Evolutionary conservation across 2,797 vertebrate genomes (phyloP), one percentile per base, ranked within the genome.

Genomic region (Aplochiton taeniatus): DNA sequence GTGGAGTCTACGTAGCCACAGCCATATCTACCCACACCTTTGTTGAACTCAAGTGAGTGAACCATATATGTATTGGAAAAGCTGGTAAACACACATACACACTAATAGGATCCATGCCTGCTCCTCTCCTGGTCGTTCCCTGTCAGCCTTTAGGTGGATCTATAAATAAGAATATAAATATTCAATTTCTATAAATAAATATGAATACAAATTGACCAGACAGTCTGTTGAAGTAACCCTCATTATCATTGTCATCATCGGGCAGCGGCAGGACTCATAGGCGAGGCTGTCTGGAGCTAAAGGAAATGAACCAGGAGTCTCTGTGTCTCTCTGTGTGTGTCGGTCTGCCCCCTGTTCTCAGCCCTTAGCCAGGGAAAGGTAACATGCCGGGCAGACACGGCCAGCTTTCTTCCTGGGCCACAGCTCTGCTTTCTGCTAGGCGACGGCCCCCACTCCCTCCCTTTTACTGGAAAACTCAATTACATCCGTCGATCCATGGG

Each of bases 391-490:
- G 48, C 47, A 74, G 64, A 65, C 70, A 63, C 65, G 75, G 87
- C 84, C 88, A 91, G 82, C 86, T 61, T 79, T 85, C 83, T 80
- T 77, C 81, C 87, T 89, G 85, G 82, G 78, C 74, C 81, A 31
- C 31, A 31, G 31, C n/a, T 61, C 73, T 90, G 88, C 83, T 66
- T 79, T 86, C 73, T 78, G 87, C 85, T 84, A 78, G 74, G 73
- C 63, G 69, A 82, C 87, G 85, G 84, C 77, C 65, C 76, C 54
- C 31, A 2, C 67, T 73, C 79, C 82, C 79, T 82, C 84, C 87
- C 82, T 77, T 86, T 90, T 90, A 88, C 78, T 78, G 81, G 83
- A 77, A 86, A 92, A 90, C 78, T 66, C 85, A 90, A 91, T 91
- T 89, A 90, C 80, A 84, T 83, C 69, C 83, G 85, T 80, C 73